Base-by-base conservation (phyloP, 2,888 invertebrate species). In the Acronicta psi region DNA sequence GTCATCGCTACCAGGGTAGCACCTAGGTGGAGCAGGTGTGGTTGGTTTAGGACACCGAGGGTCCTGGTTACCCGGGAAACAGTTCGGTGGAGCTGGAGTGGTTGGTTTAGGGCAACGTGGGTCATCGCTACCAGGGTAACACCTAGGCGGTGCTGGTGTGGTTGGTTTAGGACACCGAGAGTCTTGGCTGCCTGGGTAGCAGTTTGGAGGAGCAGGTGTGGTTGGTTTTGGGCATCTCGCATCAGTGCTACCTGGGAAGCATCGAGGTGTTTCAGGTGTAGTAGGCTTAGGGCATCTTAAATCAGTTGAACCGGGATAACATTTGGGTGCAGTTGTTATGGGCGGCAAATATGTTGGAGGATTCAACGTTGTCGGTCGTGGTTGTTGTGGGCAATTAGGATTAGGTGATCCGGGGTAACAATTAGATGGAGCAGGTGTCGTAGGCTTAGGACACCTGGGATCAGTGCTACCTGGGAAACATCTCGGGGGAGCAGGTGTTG, bases 1-100 rank as follows among this genome's bases (percentile, higher is more conserved):
- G 67, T 91, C 90, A 8, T 68, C 75, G 6, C 83, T 85, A 18
- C 90, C 90, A 5, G 91, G 91, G 66, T 64, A 85, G 41, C 86
- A 85, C 0, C 37, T 20, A 81, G 42, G 74, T 2, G 61, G 66
- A 0, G 47, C 63, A 2, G 68, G 68, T 14, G 80, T 71, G 0
- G 80, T 65, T 0, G 76, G 76, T 34, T 61, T 64, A 0, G 17
- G 16, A 57, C 11, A 31, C 50, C 2, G 42, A 40, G 85, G 79
- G 53, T 87, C 85, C 0, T 56, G 77, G 9, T 73, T 73, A 0
- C 87, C 87, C 2, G 86, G 86, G 49, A 68, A 83, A 44, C 85
- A 86, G 0, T 59, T 72, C 0, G 80, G 74, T 2, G 62, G 65
- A 0, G 47, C 62, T 2, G 65, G 67, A 11, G 80, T 71, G 0